phyloP scores from a whole-genome alignment of 2,113 vertebrate genomes.

The Turnix velox region DNA sequence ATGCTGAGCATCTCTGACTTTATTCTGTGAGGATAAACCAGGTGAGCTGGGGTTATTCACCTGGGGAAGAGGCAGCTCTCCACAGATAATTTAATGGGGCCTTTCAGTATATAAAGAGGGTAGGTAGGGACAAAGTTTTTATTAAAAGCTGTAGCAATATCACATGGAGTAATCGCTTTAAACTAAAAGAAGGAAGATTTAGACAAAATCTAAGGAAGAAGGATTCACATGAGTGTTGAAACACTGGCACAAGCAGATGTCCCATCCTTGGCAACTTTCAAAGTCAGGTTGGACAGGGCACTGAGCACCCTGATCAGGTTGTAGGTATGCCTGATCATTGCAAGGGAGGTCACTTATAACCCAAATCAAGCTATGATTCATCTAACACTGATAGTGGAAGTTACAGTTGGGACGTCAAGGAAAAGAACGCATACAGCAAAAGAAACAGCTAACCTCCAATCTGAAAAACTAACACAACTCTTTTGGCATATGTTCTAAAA shows the following conservation, averaged over 20 bases:
- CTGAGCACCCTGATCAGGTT: background rate
- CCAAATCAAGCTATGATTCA: background rate
- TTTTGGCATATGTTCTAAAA: background rate
- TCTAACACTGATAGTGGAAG: background rate
- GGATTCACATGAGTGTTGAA: background rate
- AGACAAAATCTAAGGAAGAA: background rate
- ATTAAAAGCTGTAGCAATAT: background rate
- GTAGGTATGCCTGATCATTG: background rate
- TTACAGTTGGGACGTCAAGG: background rate
- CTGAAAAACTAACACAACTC: background rate
- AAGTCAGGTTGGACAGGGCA: background rate
- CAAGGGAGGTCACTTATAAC: background rate
- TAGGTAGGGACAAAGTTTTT: background rate
- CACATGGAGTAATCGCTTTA: background rate
- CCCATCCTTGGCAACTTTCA: background rate
- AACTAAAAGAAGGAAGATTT: background rate
- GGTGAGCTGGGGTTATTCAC: background rate
- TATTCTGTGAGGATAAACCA: background rate
- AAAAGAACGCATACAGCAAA: accelerated
- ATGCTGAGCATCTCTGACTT: background rate
- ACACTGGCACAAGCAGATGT: background rate
- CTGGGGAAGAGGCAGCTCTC: background rate
- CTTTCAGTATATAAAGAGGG: background rate
- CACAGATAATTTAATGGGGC: background rate
- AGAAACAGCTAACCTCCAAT: background rate